Percentiles rank a stretch among this genome's conserved stretches.
phyloP scores from a whole-genome alignment of 2,888 invertebrate genomes.

The Trileptium ribeirensis region DNA sequence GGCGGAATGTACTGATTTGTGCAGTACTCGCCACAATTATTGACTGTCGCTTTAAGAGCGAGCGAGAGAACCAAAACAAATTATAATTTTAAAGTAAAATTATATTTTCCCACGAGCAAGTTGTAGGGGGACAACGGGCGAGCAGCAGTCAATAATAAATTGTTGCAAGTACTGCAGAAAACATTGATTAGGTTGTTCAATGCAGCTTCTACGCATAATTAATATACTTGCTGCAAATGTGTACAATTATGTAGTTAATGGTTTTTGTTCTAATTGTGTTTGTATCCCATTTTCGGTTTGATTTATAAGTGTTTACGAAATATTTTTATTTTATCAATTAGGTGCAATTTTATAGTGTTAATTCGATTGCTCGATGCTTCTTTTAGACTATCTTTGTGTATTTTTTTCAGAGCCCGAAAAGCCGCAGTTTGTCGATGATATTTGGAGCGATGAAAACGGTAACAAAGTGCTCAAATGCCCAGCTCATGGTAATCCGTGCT shows the following conservation, averaged over 20 bases:
- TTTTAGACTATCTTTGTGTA: not conserved
- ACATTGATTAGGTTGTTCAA: too few relatives aligned
- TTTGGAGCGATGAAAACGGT: not conserved
- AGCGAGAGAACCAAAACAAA: too few relatives aligned
- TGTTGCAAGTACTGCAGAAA: too few relatives aligned
- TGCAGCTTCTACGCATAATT: too few relatives aligned
- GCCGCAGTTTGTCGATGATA: not conserved
- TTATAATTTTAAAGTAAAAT: too few relatives aligned
- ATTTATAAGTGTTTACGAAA: not conserved
- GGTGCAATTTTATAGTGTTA: too few relatives aligned
- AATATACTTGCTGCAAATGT: not conserved
- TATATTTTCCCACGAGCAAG: too few relatives aligned
- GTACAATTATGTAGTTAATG: not conserved
- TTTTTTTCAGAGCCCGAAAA: constrained; percentile 4
- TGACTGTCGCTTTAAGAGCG: too few relatives aligned
- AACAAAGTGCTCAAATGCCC: not conserved
- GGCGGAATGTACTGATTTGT: too few relatives aligned
- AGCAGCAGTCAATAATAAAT: too few relatives aligned
- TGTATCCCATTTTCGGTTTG: not conserved
- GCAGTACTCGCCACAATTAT: too few relatives aligned
- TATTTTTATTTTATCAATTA: not conserved
- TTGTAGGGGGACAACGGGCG: too few relatives aligned
- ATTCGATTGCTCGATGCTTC: not conserved
- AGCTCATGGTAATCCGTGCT: constrained; percentile 28
- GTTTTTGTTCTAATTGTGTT: not conserved